Evolutionary conservation across 1,140 invertebrate species (phyloP).

Genomic region (Zaprionus davidi): DNA sequence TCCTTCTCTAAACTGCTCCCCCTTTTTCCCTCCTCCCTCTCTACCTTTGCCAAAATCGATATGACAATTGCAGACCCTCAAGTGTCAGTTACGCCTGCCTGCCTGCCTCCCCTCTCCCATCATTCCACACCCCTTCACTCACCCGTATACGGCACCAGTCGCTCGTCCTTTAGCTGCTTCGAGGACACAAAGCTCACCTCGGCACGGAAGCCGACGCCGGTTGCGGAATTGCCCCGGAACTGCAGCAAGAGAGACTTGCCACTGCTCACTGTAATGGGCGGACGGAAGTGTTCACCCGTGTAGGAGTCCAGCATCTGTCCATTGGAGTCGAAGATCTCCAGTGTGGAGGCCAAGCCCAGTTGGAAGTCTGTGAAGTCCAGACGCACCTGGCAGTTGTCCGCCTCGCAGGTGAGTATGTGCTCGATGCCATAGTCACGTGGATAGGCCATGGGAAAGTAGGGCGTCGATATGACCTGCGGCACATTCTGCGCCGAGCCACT

Average conservation of each 20-base stretch:
- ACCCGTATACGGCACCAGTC: slow-evolving; percentile 87
- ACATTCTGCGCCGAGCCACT: slow-evolving; percentile 68
- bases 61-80: slow-evolving; percentile 74
- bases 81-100: slow-evolving; percentile 41
- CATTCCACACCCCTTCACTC: slow-evolving; percentile 36
- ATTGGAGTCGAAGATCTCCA: slow-evolving; percentile 91
- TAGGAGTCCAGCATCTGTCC: slow-evolving; percentile 88
- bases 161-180: slow-evolving; percentile 85
- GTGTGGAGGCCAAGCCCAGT: slow-evolving; percentile 88
- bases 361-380: slow-evolving; percentile 90
- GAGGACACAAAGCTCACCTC: slow-evolving; percentile 88
- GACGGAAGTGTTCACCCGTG: slow-evolving; percentile 88
- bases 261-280: slow-evolving; percentile 88
- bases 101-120: not conserved
- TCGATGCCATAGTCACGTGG: slow-evolving; percentile 89
- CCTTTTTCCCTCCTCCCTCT: not conserved
- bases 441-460: slow-evolving; percentile 89
- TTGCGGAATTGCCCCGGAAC: slow-evolving; percentile 90
- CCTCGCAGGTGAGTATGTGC: slow-evolving; percentile 87
- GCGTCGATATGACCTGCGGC: slow-evolving; percentile 85
- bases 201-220: slow-evolving; percentile 89
- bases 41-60: slow-evolving; percentile 57
- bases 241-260: slow-evolving; percentile 88
- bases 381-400: slow-evolving; percentile 86
- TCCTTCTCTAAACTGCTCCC: too few relatives aligned